These are phyloP conservation scores for Sinhomidia bicolor DNA, from an alignment of 2,888 invertebrate genomes.

Conservation along the genomic window DNA sequence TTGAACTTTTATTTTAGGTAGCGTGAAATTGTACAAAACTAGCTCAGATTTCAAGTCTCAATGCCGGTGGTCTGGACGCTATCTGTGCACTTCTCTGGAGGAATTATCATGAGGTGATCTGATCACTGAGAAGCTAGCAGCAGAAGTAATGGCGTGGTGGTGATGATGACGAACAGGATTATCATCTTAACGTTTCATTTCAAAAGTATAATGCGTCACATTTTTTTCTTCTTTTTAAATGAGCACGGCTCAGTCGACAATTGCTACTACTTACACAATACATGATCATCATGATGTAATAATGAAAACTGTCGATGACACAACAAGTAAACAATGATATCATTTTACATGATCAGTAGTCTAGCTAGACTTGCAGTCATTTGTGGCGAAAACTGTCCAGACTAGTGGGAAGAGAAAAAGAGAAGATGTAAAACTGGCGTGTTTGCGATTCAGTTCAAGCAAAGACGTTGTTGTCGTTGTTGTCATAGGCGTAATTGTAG, in stretches of 20 bases:
- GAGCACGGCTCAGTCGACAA: background rate
- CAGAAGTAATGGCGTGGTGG: too few species aligned
- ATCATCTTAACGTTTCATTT: too few species aligned
- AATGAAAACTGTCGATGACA: constrained; percentile 5
- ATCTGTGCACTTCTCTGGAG: background rate
- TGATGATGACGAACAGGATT: too few species aligned
- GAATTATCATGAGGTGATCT: background rate
- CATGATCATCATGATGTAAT: too few species aligned
- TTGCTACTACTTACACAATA: background rate
- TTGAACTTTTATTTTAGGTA: too few species aligned
- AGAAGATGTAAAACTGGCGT: background rate
- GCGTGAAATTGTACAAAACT: background rate
- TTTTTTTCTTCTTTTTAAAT: too few species aligned
- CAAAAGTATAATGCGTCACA: too few species aligned
- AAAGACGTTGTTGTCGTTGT: background rate
- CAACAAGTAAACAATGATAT: constrained; percentile 56
- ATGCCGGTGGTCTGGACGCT: background rate
- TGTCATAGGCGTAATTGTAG: background rate
- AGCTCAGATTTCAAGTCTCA: background rate
- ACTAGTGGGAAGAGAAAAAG: constrained; percentile 14
- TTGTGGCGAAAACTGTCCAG: background rate
- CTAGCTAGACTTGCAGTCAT: background rate
- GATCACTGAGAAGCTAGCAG: too few species aligned
- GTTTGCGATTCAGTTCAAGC: background rate
- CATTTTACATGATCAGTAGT: constrained; percentile 31